Conservation (phyloP, 2,113 vertebrate genomes). For the Leucopsar rothschildi region DNA sequence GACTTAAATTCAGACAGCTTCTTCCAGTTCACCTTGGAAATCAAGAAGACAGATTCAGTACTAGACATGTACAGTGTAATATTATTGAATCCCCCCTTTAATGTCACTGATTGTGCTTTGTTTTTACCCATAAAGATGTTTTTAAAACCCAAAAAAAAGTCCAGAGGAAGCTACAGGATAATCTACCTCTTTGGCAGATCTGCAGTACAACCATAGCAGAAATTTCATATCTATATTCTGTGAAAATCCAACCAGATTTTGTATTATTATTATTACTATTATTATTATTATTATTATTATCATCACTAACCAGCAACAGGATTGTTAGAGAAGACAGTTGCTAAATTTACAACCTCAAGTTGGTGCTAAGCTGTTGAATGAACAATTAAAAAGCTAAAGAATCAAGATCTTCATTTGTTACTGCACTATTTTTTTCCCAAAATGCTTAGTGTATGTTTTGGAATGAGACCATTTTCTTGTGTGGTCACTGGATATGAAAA, state of each 20-base stretch:
- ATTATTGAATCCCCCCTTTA: not conserved
- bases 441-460: not conserved
- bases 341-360: not conserved
- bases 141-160: not conserved
- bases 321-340: not conserved
- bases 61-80: not conserved
- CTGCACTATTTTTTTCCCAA: not conserved
- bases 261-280: too few species aligned
- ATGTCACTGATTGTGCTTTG: not conserved
- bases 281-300: not conserved
- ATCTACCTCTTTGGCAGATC: not conserved
- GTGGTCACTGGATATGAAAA: not conserved
- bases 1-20: not conserved
- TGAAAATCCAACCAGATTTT: not conserved
- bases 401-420: not conserved
- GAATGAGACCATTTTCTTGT: not conserved
- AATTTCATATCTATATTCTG: not conserved
- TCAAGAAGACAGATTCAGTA: not conserved
- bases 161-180: not conserved
- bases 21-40: not conserved
- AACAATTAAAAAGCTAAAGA: not conserved
- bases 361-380: not conserved
- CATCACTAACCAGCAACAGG: not conserved
- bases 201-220: not conserved
- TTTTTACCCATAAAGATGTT: not conserved